Conservation (phyloP, 2,888 invertebrate genomes). For the Agrochola circellaris region DNA sequence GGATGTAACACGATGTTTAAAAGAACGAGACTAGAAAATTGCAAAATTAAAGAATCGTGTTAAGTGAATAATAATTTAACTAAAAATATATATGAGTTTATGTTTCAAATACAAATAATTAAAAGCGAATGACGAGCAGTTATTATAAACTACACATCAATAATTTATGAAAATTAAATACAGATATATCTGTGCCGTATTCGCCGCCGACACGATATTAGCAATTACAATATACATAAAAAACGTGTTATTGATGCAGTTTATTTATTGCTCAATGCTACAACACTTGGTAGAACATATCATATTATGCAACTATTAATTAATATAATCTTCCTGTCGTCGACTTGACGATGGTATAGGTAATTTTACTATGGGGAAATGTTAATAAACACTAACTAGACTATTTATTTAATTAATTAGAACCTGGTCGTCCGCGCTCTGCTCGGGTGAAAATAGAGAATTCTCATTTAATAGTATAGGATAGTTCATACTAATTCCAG, state of each 20-base stretch:
- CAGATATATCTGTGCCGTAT: not conserved
- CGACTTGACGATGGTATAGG: not conserved
- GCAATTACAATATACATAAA: constrained; percentile 43
- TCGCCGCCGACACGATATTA: constrained; percentile 1
- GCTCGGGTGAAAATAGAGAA: too few species aligned
- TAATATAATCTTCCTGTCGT: constrained; percentile 13
- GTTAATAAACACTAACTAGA: too few species aligned
- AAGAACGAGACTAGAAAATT: too few species aligned
- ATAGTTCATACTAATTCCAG: too few species aligned
- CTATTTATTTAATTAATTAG: too few species aligned
- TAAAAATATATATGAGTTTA: not conserved
- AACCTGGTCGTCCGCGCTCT: too few species aligned
- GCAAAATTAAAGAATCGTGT: too few species aligned
- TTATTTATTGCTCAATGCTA: constrained; percentile 43
- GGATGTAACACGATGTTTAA: not conserved
- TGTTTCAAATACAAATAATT: not conserved
- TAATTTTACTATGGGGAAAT: constrained; percentile 19
- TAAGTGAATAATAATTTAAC: too few species aligned
- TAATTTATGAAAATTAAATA: not conserved
- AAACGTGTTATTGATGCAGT: constrained; percentile 27
- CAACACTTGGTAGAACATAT: constrained; percentile 2
- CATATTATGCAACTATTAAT: constrained; percentile 17
- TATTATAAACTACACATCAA: not conserved
- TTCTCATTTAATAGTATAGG: too few species aligned
- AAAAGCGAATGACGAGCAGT: not conserved